These are phyloP conservation scores for Clarias pachynema DNA, from an alignment of 2,797 vertebrate species.

Conservation along the genomic window DNA sequence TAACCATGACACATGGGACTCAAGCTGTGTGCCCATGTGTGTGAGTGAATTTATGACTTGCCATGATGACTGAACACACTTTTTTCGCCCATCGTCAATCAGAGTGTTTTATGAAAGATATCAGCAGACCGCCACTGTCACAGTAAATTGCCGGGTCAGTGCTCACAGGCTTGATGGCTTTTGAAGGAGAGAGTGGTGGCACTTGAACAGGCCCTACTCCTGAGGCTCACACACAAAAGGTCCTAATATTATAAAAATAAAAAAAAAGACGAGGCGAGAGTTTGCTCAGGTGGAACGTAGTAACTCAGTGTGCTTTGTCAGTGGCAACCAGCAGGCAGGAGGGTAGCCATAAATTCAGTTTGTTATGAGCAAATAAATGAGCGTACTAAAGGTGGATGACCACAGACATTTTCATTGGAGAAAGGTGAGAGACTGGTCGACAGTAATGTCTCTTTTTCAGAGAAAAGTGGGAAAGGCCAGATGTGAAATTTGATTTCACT, in stretches of 20 bases:
- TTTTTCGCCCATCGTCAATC: constrained; percentile 59
- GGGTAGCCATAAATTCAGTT: constrained; percentile 53
- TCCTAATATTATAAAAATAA: constrained; percentile 48
- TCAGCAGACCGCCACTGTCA: constrained; percentile 60
- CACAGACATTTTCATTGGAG: constrained; percentile 55
- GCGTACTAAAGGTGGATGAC: constrained; percentile 51
- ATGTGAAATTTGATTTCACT: constrained; percentile 29
- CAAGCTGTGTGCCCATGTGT: constrained; percentile 29
- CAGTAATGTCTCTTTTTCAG: constrained; percentile 54
- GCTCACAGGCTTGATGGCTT: constrained; percentile 60
- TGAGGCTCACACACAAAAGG: constrained; percentile 40
- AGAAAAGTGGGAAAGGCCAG: constrained; percentile 27
- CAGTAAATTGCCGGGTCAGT: constrained; percentile 62
- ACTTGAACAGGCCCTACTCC: constrained; percentile 26
- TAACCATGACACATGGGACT: constrained; percentile 48
- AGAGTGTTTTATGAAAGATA: constrained; percentile 61
- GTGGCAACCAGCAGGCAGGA: constrained; percentile 47
- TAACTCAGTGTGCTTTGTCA: constrained; percentile 57
- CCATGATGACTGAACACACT: constrained; percentile 58
- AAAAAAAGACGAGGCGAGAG: constrained; percentile 25
- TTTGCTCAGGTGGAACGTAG: constrained; percentile 56
- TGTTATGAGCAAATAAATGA: constrained; percentile 60
- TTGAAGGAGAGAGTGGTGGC: constrained; percentile 54
- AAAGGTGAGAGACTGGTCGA: constrained; percentile 46
- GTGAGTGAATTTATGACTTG: constrained; percentile 54